Evolutionary conservation across 1,140 invertebrate genomes (phyloP), one percentile per base, ranked within the genome.

Genomic region (Patella vulgata): DNA sequence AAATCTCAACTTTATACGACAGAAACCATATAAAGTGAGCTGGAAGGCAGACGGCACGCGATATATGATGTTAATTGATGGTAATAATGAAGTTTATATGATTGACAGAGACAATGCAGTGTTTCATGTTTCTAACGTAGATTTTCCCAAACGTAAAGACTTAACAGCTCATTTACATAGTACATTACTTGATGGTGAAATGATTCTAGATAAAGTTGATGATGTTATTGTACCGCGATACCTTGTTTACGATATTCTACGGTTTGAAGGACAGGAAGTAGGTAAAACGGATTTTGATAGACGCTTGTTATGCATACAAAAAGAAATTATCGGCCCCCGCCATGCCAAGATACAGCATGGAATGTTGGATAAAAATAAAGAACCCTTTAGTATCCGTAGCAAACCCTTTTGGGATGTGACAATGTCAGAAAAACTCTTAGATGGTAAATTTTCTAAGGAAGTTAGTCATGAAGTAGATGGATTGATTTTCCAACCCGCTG

Each of bases 21-120:
- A 91, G 64, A 94, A 94, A 78, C 91, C 91, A 0, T 99, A 99
- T 77, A 90, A 90, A 78, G 97, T 99, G 3, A 99, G 96, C 0
- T 99, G 97, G 97, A 99, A 99, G 83, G 98, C 98, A 17, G 98
- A 99, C 85, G 98, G 98, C 27, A 95, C 92, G 17, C 90, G 96
- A 89, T 99, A 98, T 80, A 92, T 99, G 91, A 96, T 99, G 93
- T 84, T 98, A 8, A 96, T 99, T 55, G 89, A 94, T 77, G 91
- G 89, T 17, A 87, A 90, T 73, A 88, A 92, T 70, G 88, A 95
- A 78, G 88, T 98, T 6, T 99, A 91, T 79, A 96, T 98, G 82
- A 87, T 98, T 70, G 98, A 99, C 86, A 88, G 98, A 80, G 95
- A 99, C 83, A 93, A 98, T 82, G 91, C 91, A 71, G 90, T 96